Evolutionary conservation across 2,888 invertebrate genomes (phyloP), one percentile per base, ranked within the genome.

Genomic region (Dryobota labecula): DNA sequence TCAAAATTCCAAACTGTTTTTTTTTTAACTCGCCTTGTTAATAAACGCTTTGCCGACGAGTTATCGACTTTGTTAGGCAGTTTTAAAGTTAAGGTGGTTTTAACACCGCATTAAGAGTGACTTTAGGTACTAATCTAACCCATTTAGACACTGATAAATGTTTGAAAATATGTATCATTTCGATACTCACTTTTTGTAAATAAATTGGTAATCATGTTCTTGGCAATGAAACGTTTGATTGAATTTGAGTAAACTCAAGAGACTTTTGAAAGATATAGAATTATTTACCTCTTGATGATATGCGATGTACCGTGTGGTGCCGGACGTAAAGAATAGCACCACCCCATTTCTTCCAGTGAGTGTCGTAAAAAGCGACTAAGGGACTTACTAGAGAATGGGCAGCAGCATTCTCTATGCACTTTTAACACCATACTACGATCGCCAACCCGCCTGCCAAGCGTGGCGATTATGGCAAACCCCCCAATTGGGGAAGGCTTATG

Each of bases 1-100:
- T 88, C 80, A 73, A 89, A 89, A 87, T 89, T 88, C 87, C 85
- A 76, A 84, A 84, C 86, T 85, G 86, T 85, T 83, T 83, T 85
- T 70, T 85, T 82, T 82, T 24, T 13, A 60, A 64, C 63, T 51
- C 20, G 20, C 57, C 71, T 83, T 76, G 78, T 84, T 85, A 70
- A 73, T 84, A 81, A 86, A 87, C 82, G 87, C 85, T 84, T 80
- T 79, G 77, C 78, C 81, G 75, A 71, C 71, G 77, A 87, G 84
- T 87, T 88, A 85, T 87, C 86, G 87, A 83, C 80, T 85, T 84
- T 78, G 81, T 76, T 56, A 78, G 65, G 63, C 76, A 68, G 70
- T 73, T 70, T 79, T 70, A 64, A 82, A 57, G 73, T 78, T 78
- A 61, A 49, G 53, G 27, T 72, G 64, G 64, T 69, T 70, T 80